phyloP scores from a whole-genome alignment of 2,797 vertebrate species.

The Sciurus vulgaris region DNA sequence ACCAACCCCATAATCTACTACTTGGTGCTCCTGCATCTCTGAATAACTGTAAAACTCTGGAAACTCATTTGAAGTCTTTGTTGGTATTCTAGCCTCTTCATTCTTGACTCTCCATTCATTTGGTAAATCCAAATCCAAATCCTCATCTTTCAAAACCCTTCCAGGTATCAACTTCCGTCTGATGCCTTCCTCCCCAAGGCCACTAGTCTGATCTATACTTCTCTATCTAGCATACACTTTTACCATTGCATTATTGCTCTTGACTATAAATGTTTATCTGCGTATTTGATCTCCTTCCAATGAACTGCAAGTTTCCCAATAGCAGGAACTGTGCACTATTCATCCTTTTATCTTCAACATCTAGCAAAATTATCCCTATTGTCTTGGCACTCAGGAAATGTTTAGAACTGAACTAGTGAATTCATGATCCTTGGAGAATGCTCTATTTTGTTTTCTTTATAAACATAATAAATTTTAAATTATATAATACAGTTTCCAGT shows the following conservation, averaged over 20 bases:
- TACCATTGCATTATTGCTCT: not conserved
- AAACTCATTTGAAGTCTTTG: not conserved
- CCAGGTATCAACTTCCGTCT: not conserved
- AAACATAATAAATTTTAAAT: slow-evolving; percentile 41
- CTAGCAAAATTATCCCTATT: not conserved
- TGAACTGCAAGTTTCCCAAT: slow-evolving; percentile 23
- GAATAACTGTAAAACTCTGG: not conserved
- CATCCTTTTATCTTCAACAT: not conserved
- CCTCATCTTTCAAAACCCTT: not conserved
- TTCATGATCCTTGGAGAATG: not conserved
- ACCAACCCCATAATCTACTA: not conserved
- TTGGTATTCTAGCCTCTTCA: not conserved
- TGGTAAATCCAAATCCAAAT: not conserved
- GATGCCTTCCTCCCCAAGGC: not conserved
- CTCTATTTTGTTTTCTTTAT: slow-evolving; percentile 38
- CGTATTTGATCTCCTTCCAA: not conserved
- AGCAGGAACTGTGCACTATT: not conserved
- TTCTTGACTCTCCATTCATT: not conserved
- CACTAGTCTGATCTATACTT: not conserved
- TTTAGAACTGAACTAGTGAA: not conserved
- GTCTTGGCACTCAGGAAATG: not conserved
- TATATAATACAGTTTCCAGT: not conserved
- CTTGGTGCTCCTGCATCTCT: not conserved
- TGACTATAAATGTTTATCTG: slow-evolving; percentile 22
- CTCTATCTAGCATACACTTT: not conserved